Evolutionary conservation across 1,140 invertebrate species (phyloP).

Genomic region (Micrasema longulum): DNA sequence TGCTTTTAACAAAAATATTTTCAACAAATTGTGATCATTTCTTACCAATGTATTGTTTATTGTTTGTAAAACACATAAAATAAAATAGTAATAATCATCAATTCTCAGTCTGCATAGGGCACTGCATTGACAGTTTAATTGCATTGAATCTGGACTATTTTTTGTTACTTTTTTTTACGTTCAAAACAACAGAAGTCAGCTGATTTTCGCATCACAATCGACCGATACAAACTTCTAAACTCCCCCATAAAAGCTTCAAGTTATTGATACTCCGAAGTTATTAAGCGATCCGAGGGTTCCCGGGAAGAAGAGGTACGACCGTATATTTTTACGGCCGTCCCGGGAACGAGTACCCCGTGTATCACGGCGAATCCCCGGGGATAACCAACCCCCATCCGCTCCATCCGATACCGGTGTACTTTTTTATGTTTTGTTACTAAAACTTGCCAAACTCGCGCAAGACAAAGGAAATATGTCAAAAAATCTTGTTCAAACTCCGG

Average conservation of each 20-base stretch:
- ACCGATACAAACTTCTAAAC: conserved; percentile 5
- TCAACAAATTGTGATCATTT: too few species aligned
- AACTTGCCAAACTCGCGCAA: too few species aligned
- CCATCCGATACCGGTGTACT: neutral
- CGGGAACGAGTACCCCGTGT: conserved; percentile 15
- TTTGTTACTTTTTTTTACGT: neutral
- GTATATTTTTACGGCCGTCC: conserved; percentile 29
- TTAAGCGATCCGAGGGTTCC: conserved; percentile 21
- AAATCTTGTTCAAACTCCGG: too few species aligned
- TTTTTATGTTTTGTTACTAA: too few species aligned
- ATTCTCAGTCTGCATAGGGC: too few species aligned
- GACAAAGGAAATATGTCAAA: too few species aligned
- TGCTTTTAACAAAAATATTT: too few species aligned
- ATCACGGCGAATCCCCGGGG: conserved; percentile 20
- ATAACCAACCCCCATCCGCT: neutral
- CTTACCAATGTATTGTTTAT: too few species aligned
- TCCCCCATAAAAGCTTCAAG: conserved; percentile 22
- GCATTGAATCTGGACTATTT: too few species aligned
- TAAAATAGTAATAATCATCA: too few species aligned
- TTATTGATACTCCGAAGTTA: conserved; percentile 36
- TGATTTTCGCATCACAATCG: conserved; percentile 18
- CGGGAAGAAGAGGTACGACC: conserved; percentile 8
- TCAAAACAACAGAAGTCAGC: conserved; percentile 3
- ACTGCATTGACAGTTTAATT: too few species aligned
- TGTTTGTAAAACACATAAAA: too few species aligned